Evolutionary conservation across 1,140 invertebrate species (phyloP).

Genomic region (Octopus sinensis): DNA sequence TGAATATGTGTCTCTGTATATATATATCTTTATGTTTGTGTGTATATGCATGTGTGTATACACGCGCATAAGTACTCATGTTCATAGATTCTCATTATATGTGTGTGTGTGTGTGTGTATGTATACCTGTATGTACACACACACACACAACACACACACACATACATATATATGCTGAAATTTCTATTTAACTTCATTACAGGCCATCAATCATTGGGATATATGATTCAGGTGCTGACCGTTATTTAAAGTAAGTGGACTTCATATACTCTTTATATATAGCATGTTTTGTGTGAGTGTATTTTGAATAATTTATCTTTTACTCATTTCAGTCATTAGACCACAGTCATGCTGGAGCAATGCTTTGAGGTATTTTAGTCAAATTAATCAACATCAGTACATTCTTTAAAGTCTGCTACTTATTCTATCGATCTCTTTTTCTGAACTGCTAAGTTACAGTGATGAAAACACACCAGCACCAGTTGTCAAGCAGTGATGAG

Average conservation of each 20-base stretch:
- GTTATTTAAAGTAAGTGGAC: conserved; percentile 1
- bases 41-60: neutral
- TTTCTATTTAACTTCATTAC: too few relatives aligned
- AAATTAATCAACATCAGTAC: too few relatives aligned
- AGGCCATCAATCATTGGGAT: neutral
- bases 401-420: too few relatives aligned
- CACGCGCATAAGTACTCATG: neutral
- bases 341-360: neutral
- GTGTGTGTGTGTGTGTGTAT: neutral
- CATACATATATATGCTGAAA: too few relatives aligned
- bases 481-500: too few relatives aligned
- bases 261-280: neutral
- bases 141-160: too few relatives aligned
- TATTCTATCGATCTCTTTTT: too few relatives aligned
- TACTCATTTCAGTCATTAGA: neutral
- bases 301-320: neutral
- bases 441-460: too few relatives aligned
- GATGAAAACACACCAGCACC: too few relatives aligned
- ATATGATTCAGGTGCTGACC: neutral
- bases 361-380: too few relatives aligned
- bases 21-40: too few relatives aligned
- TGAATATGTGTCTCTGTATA: too few relatives aligned
- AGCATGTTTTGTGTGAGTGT: neutral
- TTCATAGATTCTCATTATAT: neutral
- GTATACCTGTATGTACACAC: neutral